phyloP scores from a whole-genome alignment of 2,888 invertebrate genomes.

The Drosophila mettleri region DNA sequence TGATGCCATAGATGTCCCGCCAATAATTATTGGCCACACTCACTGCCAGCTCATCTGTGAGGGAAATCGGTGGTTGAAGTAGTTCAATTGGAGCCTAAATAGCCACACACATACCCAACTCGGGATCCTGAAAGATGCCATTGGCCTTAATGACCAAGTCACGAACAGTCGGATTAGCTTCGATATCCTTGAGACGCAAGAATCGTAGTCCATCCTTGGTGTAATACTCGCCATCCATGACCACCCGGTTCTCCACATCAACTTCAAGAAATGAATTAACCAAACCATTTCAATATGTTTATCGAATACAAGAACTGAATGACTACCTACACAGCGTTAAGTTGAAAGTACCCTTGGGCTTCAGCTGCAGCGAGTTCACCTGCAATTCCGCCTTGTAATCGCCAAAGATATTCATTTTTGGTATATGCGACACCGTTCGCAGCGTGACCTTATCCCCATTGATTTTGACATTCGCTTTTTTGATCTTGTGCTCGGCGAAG shows the following conservation, averaged over 20 bases:
- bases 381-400: conserved; percentile 88
- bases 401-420: conserved; percentile 86
- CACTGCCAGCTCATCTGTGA: conserved; percentile 79
- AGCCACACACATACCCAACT: conserved; percentile 87
- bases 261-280: conserved; percentile 27
- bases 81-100: too few species aligned
- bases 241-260: conserved; percentile 55
- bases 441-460: conserved; percentile 83
- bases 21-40: conserved; percentile 87
- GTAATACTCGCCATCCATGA: conserved; percentile 86
- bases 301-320: not conserved
- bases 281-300: not conserved
- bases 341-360: conserved; percentile 87
- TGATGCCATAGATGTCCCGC: conserved; percentile 86
- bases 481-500: conserved; percentile 85
- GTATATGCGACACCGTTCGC: conserved; percentile 86
- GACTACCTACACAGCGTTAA: conserved; percentile 87
- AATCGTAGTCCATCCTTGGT: conserved; percentile 86
- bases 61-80: not conserved
- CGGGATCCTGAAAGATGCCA: conserved; percentile 88
- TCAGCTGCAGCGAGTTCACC: conserved; percentile 87
- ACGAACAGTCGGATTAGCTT: conserved; percentile 88
- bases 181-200: conserved; percentile 86
- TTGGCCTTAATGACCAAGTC: conserved; percentile 87
- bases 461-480: conserved; percentile 86